A percentile compares a stretch with the other conserved stretches of the same genome.
Evolutionary conservation across 2,888 invertebrate species (phyloP).

Genomic region (Thyatira batis): DNA sequence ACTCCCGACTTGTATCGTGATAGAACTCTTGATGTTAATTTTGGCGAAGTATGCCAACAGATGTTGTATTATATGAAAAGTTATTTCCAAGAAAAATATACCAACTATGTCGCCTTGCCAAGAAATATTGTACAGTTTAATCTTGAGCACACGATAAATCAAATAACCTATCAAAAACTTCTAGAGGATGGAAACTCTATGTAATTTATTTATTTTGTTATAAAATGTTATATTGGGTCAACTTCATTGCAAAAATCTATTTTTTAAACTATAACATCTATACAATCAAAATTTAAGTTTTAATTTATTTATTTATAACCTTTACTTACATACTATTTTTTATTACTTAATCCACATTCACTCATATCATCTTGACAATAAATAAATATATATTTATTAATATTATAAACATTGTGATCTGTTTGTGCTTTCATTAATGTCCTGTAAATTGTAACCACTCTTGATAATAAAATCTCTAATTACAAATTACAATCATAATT

Average conservation of each 20-base stretch:
- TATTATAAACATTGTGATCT: too few species aligned
- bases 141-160: background rate
- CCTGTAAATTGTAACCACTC: too few species aligned
- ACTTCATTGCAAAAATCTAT: too few species aligned
- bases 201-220: background rate
- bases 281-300: too few species aligned
- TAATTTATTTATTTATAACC: too few species aligned
- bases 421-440: too few species aligned
- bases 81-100: background rate
- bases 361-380: too few species aligned
- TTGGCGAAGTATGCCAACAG: constrained; percentile 11
- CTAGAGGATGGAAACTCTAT: background rate
- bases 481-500: background rate
- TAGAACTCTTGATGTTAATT: constrained; percentile 27
- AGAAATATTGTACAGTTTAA: background rate
- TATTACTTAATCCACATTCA: too few species aligned
- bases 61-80: constrained; percentile 11
- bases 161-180: background rate
- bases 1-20: constrained; percentile 29
- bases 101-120: background rate
- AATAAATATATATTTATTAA: too few species aligned
- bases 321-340: too few species aligned
- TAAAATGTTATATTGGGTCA: background rate
- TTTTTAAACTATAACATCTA: too few species aligned
- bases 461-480: too few species aligned